These are phyloP conservation scores for Pelvicachromis taeniatus DNA, from an alignment of 2,113 vertebrate genomes.

Conservation along the genomic window DNA sequence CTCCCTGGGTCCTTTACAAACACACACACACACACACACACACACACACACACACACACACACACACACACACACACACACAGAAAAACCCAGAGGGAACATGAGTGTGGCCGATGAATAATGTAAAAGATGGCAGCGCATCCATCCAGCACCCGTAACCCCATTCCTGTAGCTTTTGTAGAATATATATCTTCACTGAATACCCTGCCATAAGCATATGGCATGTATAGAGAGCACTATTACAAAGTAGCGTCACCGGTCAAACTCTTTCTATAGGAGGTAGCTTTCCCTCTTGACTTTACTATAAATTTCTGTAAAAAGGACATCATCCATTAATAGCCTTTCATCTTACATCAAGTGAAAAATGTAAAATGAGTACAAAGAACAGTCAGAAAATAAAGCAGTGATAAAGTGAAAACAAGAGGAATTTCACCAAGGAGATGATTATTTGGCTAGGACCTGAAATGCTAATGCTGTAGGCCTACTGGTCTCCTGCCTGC, in stretches of 20 bases:
- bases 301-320: background rate
- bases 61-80: background rate
- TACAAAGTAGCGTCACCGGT: conserved; percentile 17
- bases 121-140: conserved; percentile 57
- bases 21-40: background rate
- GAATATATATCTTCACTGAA: conserved; percentile 18
- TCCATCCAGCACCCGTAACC: conserved; percentile 35
- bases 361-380: background rate
- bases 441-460: background rate
- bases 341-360: background rate
- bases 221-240: conserved; percentile 8
- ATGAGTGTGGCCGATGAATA: conserved; percentile 59
- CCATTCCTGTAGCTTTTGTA: conserved; percentile 25
- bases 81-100: conserved; percentile 16
- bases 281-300: background rate
- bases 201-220: background rate
- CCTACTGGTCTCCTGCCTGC: background rate
- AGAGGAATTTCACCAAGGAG: background rate
- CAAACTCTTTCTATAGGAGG: background rate
- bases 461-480: background rate
- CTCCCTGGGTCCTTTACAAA: no score
- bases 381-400: background rate
- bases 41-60: background rate
- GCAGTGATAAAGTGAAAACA: background rate
- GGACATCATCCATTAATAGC: background rate